Evolutionary conservation across 2,888 invertebrate genomes (phyloP), one percentile per base, ranked within the genome.

Genomic region (Pterostichus niger): DNA sequence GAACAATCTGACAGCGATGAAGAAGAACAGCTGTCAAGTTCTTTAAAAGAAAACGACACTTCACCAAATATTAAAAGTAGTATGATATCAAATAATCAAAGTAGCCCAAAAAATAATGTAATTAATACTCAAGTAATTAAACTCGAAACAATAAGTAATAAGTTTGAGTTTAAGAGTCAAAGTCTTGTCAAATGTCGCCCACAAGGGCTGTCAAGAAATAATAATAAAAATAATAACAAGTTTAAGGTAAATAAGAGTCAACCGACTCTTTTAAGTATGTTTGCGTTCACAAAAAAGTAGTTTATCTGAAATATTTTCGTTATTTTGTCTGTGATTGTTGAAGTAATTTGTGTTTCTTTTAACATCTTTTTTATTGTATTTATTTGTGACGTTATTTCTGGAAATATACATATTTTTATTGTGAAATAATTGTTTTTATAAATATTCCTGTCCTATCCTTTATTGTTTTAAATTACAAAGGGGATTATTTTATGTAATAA

Each of bases 201-300:
- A 1, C 75, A 75, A 13, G 75, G 75, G 6, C 13, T 75, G 1
- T 56, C 13, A 71, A n/a, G 46, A 17, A 71, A 44, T 17, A 56
- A 40, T 71, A 46, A 10, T 49, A 31, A 49, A 6, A 73, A 5
- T 52, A 52, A 52, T 13, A 49, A 49, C 33, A 75, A 49, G n/a
- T 75, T 75, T 52, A 75, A 75, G 33, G 6, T 31, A 4, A 13
- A 24, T 52, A 75, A 75, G 17, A 52, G 13, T 33, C 75, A 75
- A n/a, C 75, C 75, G 6, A 75, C 75, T 75, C 24, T 75, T 7
- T n/a, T 75, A 31, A 49, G 31, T 11, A 75, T 75, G 75, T 75
- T 75, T 31, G 75, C 33, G 0, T 49, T 49, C 17, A 24, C 17
- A 9, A 75, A 75, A n/a, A 75, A 75, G 31, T 75, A 52, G 24